Conservation (phyloP, 92 coral and sea anemone species). For the Zoanthus solanderi region DNA sequence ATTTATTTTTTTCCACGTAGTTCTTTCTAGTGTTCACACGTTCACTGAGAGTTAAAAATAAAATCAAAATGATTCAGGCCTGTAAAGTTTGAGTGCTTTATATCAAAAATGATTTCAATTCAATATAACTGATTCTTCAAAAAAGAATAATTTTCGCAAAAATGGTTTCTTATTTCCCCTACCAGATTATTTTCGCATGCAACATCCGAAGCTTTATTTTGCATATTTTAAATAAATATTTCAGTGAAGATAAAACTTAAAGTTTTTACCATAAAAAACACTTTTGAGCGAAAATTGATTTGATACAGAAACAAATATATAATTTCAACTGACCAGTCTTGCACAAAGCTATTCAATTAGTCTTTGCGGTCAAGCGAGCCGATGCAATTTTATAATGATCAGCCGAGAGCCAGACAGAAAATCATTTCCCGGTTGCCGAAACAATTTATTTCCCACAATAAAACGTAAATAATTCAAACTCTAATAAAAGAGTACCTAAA, state of each 20-base stretch:
- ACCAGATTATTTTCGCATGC: not conserved
- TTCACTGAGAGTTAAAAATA: not conserved
- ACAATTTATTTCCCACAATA: slow-evolving; percentile 37
- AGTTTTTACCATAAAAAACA: not conserved
- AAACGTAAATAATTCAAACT: slow-evolving; percentile 37
- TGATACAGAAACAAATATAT: slow-evolving; percentile 18
- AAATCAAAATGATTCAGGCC: not conserved
- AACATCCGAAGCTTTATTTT: not conserved
- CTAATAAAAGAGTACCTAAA: slow-evolving; percentile 9
- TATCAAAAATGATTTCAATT: no score
- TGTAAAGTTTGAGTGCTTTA: not conserved
- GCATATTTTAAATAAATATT: not conserved
- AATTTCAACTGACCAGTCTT: slow-evolving; percentile 4
- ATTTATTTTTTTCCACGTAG: not conserved
- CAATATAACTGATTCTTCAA: not conserved
- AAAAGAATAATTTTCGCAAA: not conserved
- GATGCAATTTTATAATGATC: slow-evolving; percentile 1
- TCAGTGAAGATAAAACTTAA: not conserved
- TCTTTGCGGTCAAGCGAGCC: slow-evolving; percentile 4
- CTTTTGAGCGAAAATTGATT: slow-evolving; percentile 1
- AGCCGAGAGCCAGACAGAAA: not conserved
- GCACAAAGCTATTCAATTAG: slow-evolving; percentile 12
- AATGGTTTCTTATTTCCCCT: not conserved
- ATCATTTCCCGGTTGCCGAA: slow-evolving; percentile 26
- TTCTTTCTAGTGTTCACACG: not conserved